Evolutionary conservation across 2,113 vertebrate species (phyloP).

Genomic region (Dicentrarchus labrax): DNA sequence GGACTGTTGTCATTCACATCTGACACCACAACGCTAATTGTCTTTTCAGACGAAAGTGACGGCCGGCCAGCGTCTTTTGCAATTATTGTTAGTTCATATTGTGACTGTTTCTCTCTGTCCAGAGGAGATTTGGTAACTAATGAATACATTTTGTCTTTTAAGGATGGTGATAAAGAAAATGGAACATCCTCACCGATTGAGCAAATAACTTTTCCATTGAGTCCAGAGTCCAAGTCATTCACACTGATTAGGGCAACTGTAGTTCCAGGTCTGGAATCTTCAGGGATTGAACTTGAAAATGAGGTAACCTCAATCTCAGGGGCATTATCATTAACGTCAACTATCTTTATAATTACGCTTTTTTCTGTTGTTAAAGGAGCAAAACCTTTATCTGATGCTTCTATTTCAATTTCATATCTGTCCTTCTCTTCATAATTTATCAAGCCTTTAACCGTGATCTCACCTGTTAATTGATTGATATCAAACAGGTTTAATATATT

Average conservation of each 20-base stretch:
- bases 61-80: conserved; percentile 72
- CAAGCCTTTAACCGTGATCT: conserved; percentile 60
- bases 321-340: conserved; percentile 63
- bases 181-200: conserved; percentile 35
- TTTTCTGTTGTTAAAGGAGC: conserved; percentile 60
- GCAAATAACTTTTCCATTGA: conserved; percentile 70
- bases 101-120: conserved; percentile 76
- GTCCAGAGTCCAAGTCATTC: too few species aligned
- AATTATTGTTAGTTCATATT: conserved; percentile 64
- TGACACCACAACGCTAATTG: too few species aligned
- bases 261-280: too few species aligned
- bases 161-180: conserved; percentile 58
- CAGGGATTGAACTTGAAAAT: too few species aligned
- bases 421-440: conserved; percentile 77
- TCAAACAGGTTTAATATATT: conserved; percentile 59
- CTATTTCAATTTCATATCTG: conserved; percentile 76
- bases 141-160: conserved; percentile 67
- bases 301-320: conserved; percentile 67
- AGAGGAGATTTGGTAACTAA: conserved; percentile 53
- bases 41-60: too few species aligned
- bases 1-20: too few species aligned
- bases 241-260: too few species aligned
- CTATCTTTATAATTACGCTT: conserved; percentile 45
- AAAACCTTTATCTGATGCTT: conserved; percentile 68
- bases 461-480: conserved; percentile 67